Percentiles rank a stretch among this genome's conserved stretches.
Evolutionary conservation across 2,888 invertebrate genomes (phyloP).

Genomic region (Cataglyphis altisquamis): DNA sequence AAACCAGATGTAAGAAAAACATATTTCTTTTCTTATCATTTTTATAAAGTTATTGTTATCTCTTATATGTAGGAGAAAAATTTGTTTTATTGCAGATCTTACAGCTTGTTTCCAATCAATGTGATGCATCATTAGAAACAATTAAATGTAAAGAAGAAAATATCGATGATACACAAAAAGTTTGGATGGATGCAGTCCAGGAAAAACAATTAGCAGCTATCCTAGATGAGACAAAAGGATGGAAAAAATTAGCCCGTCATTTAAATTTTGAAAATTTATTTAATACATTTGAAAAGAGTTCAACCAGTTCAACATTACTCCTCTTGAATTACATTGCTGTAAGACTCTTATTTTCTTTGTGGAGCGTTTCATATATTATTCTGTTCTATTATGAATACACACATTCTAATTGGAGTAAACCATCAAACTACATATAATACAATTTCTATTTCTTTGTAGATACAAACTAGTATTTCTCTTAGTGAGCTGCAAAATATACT

Average conservation of each 20-base stretch:
- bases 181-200: conserved; percentile 78
- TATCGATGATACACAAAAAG: conserved; percentile 76
- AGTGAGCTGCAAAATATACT: conserved; percentile 81
- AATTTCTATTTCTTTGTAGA: conserved; percentile 64
- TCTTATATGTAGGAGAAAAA: conserved; percentile 7
- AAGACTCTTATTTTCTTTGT: conserved; percentile 62
- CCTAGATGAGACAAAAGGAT: conserved; percentile 88
- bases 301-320: conserved; percentile 87
- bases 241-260: conserved; percentile 88
- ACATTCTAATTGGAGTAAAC: neutral
- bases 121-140: neutral
- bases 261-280: conserved; percentile 87
- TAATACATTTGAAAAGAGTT: conserved; percentile 86
- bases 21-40: neutral
- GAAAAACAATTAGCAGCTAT: conserved; percentile 86
- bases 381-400: conserved; percentile 6
- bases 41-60: neutral
- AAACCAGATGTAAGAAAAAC: conserved; percentile 79
- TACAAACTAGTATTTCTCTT: conserved; percentile 74
- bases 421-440: neutral
- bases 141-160: conserved; percentile 71
- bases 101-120: conserved; percentile 66
- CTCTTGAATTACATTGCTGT: conserved; percentile 87
- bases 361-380: neutral
- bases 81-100: conserved; percentile 71